A percentile compares a stretch with the other conserved stretches of the same genome.
phyloP scores from a whole-genome alignment of 37 sponge, comb jelly and placozoan species.

The Agelas oroides region DNA sequence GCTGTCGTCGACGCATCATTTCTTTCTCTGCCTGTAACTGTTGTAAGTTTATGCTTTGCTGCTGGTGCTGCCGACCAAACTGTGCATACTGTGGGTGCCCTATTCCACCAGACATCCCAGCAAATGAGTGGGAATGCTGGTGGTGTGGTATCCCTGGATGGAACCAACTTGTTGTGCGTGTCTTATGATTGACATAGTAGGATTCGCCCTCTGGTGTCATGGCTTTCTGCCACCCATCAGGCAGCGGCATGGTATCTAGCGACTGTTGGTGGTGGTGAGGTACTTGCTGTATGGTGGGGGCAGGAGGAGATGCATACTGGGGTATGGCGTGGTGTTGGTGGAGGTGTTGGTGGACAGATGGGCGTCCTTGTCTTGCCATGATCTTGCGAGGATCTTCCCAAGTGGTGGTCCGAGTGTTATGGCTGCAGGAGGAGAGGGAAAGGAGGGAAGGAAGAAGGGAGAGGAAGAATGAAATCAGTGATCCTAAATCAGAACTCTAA shows the following conservation, averaged over 20 bases:
- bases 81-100: neutral
- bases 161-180: conserved; percentile 73
- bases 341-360: conserved; percentile 3
- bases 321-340: conserved; percentile 36
- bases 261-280: conserved; percentile 33
- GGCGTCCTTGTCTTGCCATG: conserved; percentile 10
- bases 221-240: conserved; percentile 71
- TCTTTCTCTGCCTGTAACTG: conserved; percentile 30
- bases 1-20: conserved; percentile 6
- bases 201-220: conserved; percentile 69
- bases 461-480: too few relatives aligned
- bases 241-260: conserved; percentile 44
- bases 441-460: too few relatives aligned
- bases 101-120: conserved; percentile 9
- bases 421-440: conserved; percentile 43
- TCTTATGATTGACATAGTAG: conserved; percentile 69
- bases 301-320: conserved; percentile 22
- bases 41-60: neutral
- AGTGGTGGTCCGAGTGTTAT: conserved; percentile 68
- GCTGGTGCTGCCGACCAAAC: conserved; percentile 10
- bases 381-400: conserved; percentile 85
- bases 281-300: neutral
- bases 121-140: conserved; percentile 61
- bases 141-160: conserved; percentile 48
- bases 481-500: conserved; percentile 7